phyloP scores from a whole-genome alignment of 2,888 invertebrate genomes.

The Polia nebulosa region DNA sequence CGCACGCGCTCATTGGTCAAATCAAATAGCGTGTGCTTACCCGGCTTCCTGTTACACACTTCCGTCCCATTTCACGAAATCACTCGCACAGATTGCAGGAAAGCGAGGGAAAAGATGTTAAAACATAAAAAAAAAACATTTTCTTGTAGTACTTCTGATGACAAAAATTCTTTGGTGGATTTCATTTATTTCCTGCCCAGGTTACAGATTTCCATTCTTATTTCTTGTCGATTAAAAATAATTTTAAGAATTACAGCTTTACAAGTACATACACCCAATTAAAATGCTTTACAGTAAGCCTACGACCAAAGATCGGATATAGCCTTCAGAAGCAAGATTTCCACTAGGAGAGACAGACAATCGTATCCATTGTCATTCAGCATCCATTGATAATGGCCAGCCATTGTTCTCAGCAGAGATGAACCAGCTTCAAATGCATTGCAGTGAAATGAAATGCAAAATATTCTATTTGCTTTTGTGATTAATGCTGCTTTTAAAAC shows the following conservation, averaged over 20 bases:
- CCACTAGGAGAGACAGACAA: conserved; percentile 42
- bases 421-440: conserved; percentile 35
- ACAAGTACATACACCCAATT: neutral
- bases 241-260: neutral
- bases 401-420: conserved; percentile 44
- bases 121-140: no score
- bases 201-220: no score
- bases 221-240: no score
- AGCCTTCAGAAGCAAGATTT: conserved; percentile 54
- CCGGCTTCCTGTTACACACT: no score
- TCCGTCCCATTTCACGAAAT: no score
- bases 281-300: neutral
- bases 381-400: conserved; percentile 46
- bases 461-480: conserved; percentile 44
- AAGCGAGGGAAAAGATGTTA: no score
- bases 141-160: no score
- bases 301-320: conserved; percentile 34
- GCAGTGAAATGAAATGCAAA: conserved; percentile 48
- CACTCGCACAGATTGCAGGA: no score
- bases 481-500: conserved; percentile 11
- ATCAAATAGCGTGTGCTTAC: no score
- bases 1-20: no score
- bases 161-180: no score
- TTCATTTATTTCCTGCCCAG: no score
- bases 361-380: conserved; percentile 47